Evolutionary conservation across 2,888 invertebrate genomes (phyloP).

Genomic region (Acholoe squamosa): DNA sequence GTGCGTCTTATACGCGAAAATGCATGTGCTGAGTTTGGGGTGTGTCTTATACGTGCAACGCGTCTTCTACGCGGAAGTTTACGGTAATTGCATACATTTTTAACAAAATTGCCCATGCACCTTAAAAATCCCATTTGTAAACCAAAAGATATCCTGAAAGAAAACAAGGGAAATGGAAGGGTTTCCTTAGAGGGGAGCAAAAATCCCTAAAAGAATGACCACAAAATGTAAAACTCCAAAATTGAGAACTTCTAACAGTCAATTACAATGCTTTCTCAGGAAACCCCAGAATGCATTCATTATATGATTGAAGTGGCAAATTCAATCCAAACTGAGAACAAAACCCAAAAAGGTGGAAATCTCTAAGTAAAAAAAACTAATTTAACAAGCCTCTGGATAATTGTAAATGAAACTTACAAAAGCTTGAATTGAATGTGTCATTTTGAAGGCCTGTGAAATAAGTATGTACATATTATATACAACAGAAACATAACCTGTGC

Average conservation of each 20-base stretch:
- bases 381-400: neutral
- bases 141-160: too few relatives aligned
- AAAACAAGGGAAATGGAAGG: neutral
- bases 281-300: neutral
- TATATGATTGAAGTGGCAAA: neutral
- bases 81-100: too few relatives aligned
- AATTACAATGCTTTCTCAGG: neutral
- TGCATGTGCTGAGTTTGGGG: too few relatives aligned
- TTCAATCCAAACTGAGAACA: neutral
- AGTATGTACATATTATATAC: neutral
- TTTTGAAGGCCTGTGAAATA: constrained; percentile 23
- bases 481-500: neutral
- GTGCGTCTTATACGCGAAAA: too few relatives aligned
- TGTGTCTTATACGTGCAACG: too few relatives aligned
- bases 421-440: constrained; percentile 38
- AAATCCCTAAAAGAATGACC: too few relatives aligned
- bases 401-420: constrained; percentile 29
- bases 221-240: too few relatives aligned
- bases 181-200: neutral
- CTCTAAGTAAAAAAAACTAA: neutral
- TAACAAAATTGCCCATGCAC: too few relatives aligned
- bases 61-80: too few relatives aligned
- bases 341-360: neutral
- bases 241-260: neutral
- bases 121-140: too few relatives aligned